Evolutionary conservation across 2,888 invertebrate species (phyloP), one percentile per base, ranked within the genome.

Genomic region (Epinotia ramella): DNA sequence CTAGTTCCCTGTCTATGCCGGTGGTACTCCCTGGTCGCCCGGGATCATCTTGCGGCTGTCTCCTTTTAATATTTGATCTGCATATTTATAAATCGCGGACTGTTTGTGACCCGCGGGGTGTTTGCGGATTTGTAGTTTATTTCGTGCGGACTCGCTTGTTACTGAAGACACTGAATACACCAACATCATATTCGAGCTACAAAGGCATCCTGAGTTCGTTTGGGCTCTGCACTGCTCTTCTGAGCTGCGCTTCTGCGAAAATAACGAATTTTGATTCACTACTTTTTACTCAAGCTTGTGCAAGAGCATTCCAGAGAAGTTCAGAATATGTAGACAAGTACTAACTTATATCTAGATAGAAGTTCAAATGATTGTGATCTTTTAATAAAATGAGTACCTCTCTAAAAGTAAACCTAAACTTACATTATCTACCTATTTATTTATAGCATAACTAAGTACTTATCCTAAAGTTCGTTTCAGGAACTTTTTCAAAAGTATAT

Each of bases 21-120:
- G n/a, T 13, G 13, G 2, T 59, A 20, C 33, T 64, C 13, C 68
- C 40, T 84, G 84, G 74, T n/a, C 62, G 73, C 80, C 77, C 77
- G 81, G 85, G 87, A 88, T 89, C 85, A 88, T 89, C 90, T 88
- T 86, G 89, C 82, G 88, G 88, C 84, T 88, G 86, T 87, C 87
- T 88, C 87, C 87, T 89, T 91, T 90, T 90, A 91, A 90, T 91
- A 90, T 91, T 90, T 90, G 91, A 90, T 91, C 87, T 90, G 89
- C 90, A 91, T 91, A 90, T 91, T 90, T 90, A 90, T 91, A 90
- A 90, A 90, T 86, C 83, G 83, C 78, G 78, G 82, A 81, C 84
- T 86, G 86, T 86, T 84, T 82, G 86, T 82, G 73, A 80, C 77
- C 80, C 81, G 81, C 79, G 81, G 83, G 82, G 78, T 86, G 84